Conservation (phyloP, 2,797 vertebrate species). For the Syngnathus acus region DNA sequence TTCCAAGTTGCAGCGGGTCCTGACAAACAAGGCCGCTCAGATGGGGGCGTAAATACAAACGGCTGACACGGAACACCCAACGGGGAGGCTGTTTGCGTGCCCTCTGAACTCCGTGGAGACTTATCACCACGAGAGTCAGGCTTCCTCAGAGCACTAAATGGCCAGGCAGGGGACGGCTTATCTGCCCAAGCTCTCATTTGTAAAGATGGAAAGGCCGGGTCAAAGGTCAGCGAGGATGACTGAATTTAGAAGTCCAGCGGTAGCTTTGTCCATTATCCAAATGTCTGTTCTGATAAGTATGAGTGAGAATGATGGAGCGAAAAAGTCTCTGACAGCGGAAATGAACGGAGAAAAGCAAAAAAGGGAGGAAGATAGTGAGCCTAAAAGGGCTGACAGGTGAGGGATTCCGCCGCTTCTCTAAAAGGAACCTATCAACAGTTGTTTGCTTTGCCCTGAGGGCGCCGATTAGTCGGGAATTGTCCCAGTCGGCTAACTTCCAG, state of each 20-base stretch:
- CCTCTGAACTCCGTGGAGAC: conserved; percentile 64
- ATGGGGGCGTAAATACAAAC: conserved; percentile 52
- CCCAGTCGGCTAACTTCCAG: conserved; percentile 17
- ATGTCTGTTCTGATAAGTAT: conserved; percentile 72
- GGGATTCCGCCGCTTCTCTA: conserved; percentile 33
- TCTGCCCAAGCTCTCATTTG: conserved; percentile 68
- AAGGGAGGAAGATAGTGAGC: conserved; percentile 46
- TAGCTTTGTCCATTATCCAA: conserved; percentile 67
- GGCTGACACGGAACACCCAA: conserved; percentile 54
- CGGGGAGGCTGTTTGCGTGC: conserved; percentile 61
- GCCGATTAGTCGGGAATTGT: conserved; percentile 37
- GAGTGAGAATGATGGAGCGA: conserved; percentile 68
- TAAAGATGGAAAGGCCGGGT: conserved; percentile 71
- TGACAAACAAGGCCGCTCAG: conserved; percentile 48
- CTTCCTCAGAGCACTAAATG: conserved; percentile 60
- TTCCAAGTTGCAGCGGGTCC: conserved; percentile 17
- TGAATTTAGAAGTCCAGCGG: conserved; percentile 68
- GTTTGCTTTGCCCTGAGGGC: conserved; percentile 28
- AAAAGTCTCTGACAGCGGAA: conserved; percentile 61
- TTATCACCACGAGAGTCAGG: conserved; percentile 66
- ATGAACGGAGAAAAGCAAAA: conserved; percentile 54
- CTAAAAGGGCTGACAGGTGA: conserved; percentile 52
- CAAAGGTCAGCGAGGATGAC: conserved; percentile 67
- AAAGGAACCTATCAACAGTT: conserved; percentile 27
- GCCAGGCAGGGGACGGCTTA: conserved; percentile 59